Conservation (phyloP, 2,888 invertebrate species). For the Idaea straminata region DNA sequence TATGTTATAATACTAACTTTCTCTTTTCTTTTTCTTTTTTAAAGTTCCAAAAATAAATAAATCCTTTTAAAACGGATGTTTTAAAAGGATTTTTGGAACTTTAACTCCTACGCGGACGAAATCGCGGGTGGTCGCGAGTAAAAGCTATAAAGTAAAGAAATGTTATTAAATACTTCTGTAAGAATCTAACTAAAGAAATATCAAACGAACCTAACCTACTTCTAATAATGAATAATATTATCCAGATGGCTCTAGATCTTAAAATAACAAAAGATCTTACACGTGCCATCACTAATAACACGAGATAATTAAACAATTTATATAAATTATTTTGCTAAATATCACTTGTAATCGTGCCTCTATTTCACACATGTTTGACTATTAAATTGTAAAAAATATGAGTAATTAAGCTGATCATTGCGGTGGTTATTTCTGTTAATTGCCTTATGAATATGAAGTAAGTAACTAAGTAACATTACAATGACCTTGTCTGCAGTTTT, state of each 20-base stretch:
- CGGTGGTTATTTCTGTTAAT: conserved; percentile 26
- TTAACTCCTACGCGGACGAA: too few relatives aligned
- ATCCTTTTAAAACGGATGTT: too few relatives aligned
- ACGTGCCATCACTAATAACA: background rate
- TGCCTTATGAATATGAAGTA: conserved; percentile 39
- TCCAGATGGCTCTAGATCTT: background rate
- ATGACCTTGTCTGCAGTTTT: conserved; percentile 12
- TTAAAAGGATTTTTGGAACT: too few relatives aligned
- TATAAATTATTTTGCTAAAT: background rate
- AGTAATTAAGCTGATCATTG: conserved; percentile 29
- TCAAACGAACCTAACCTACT: background rate
- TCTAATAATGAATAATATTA: background rate
- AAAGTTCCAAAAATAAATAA: too few relatives aligned
- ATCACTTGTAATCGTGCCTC: background rate
- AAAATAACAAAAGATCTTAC: background rate
- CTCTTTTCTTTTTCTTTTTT: too few relatives aligned
- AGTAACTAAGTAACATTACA: conserved; percentile 13
- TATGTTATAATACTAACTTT: too few relatives aligned
- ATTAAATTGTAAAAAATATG: conserved; percentile 4
- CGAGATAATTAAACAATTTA: background rate
- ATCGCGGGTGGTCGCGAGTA: too few relatives aligned
- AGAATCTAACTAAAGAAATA: conserved; percentile 5
- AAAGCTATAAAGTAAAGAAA: too few relatives aligned
- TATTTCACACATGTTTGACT: background rate
- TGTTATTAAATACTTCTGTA: too few relatives aligned